Conservation (phyloP, 1,140 invertebrate species). For the Lepidotrigona ventralis region DNA sequence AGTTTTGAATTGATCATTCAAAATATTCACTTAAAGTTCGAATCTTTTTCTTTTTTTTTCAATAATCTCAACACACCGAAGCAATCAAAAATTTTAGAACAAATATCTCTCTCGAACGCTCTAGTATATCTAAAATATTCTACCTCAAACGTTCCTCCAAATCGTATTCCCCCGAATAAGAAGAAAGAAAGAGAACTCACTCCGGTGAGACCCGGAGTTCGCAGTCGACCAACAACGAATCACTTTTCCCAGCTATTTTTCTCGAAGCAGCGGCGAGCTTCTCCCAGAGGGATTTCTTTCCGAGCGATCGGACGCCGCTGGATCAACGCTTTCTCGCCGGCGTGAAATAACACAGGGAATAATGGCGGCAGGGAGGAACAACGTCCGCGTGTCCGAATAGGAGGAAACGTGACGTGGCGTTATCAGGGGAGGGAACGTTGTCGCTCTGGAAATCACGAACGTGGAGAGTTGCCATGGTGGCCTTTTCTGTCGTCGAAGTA, state of each 20-base stretch:
- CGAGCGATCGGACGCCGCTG: neutral
- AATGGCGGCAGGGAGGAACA: conserved; percentile 1
- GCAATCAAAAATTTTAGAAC: too few relatives aligned
- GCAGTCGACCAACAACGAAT: neutral
- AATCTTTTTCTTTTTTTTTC: too few relatives aligned
- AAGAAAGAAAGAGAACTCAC: neutral
- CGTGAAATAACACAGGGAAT: conserved; percentile 7
- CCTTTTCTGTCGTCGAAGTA: neutral
- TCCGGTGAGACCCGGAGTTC: neutral
- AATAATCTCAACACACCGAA: too few relatives aligned
- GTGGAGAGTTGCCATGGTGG: neutral
- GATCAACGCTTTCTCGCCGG: neutral
- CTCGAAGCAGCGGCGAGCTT: neutral
- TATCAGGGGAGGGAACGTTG: conserved; percentile 25
- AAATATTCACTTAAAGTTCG: too few relatives aligned
- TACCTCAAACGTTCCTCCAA: neutral
- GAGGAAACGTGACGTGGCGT: conserved; percentile 26
- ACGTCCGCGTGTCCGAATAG: conserved; percentile 10
- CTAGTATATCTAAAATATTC: neutral
- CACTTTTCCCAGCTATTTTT: neutral
- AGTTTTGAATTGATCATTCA: too few relatives aligned
- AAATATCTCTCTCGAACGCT: too few relatives aligned
- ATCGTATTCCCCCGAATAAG: neutral
- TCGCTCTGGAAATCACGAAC: conserved; percentile 14
- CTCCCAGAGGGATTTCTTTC: neutral